Conservation (phyloP, 2,888 invertebrate species). For the Eupeodes latifasciatus region DNA sequence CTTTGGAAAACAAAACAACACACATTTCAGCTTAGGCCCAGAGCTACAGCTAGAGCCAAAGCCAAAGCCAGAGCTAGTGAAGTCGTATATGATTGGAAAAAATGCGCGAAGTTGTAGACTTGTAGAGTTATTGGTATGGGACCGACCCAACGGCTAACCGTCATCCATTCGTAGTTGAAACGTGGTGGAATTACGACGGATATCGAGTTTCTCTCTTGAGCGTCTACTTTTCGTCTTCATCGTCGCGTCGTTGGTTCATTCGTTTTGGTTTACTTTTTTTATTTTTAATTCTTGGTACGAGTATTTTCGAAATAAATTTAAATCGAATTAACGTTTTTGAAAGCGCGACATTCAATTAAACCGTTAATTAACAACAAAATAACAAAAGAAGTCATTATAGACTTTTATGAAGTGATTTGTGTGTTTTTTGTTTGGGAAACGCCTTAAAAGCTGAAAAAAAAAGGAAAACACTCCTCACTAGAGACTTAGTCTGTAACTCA, state of each 20-base stretch:
- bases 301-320: conserved; percentile 21
- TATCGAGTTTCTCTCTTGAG: conserved; percentile 59
- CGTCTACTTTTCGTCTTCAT: background rate
- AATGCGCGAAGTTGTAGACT: conserved; percentile 59
- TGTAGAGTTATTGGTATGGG: conserved; percentile 47
- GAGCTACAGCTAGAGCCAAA: background rate
- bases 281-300: conserved; percentile 37
- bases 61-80: background rate
- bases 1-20: conserved; percentile 40
- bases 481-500: conserved; percentile 26
- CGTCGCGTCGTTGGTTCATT: conserved; percentile 18
- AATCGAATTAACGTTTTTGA: conserved; percentile 23
- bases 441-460: conserved; percentile 32
- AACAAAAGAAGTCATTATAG: background rate
- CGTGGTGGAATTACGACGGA: conserved; percentile 75
- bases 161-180: conserved; percentile 69
- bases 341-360: conserved; percentile 24
- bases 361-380: background rate
- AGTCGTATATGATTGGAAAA: conserved; percentile 18
- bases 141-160: conserved; percentile 64
- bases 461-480: conserved; percentile 20
- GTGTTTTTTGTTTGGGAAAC: conserved; percentile 44
- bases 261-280: conserved; percentile 32
- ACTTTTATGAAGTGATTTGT: conserved; percentile 31
- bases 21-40: conserved; percentile 29